Base-by-base conservation (phyloP, 30 jellyfish, hydroid and myxozoan genomes). In the Cassiopea andromeda region DNA sequence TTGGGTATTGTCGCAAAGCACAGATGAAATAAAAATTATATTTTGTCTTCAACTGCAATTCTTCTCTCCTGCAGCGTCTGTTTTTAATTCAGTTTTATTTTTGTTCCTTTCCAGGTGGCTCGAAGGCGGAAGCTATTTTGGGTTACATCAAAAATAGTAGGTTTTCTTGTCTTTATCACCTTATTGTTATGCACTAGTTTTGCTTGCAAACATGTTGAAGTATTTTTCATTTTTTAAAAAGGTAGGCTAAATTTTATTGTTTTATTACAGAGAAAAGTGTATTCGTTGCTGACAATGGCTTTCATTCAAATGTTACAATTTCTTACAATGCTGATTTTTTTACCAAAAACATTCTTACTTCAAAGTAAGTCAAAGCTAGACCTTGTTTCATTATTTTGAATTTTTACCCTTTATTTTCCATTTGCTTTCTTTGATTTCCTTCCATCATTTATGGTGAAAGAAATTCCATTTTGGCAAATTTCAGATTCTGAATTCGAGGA, bases 61-160 rank as follows among this genome's bases (percentile, higher is more conserved):
- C 64, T 9, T 9, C 64, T 5, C 9, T 50, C 64, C 64, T 50
- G 64, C 9, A 50, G 9, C 8, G 9, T 5, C 64, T 9, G 9
- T 9, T 8, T 61, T 61, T 61, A 3, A 8, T 14, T 61, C 43
- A 17, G 13, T 48, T 27, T 19, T 7, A 15, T 18, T 60, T 38
- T 46, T 45, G 12, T 68, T 68, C 16, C 14, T 2, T 44, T 74
- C 4, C 60, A 86, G 93, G 87, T 61, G 44, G 69, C 77, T 12
- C 75, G 44, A 70, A 69, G 69, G 38, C 48, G 93, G 12, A 75
- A 86, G 18, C 46, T 85, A 19, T 86, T 74, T 67, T 86, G 93
- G 93, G 57, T 75, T 60, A 50, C 81, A 43, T 86, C 93, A 13
- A 86, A 75, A 76, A 59, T 86, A 69, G 93, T 75, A 86, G 61